These are phyloP conservation scores for Morpho helenor DNA, from an alignment of 2,888 invertebrate species.

Conservation along the genomic window DNA sequence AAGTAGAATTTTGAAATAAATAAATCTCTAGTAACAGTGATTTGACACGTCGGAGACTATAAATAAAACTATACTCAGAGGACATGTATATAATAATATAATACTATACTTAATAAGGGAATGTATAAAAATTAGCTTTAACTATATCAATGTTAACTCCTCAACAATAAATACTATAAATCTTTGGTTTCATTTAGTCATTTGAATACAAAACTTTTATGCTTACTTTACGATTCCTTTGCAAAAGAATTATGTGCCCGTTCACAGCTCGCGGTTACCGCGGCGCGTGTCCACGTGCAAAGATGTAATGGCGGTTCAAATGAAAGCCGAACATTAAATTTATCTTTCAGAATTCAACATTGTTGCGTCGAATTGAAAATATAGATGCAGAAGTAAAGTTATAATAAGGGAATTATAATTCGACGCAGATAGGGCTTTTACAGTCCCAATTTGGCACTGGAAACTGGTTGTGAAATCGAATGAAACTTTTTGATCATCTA, in stretches of 20 bases:
- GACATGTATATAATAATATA: conserved; percentile 18
- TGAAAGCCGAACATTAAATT: background rate
- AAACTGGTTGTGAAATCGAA: conserved; percentile 37
- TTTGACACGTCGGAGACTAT: conserved; percentile 49
- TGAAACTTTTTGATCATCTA: conserved; percentile 31
- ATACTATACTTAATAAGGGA: conserved; percentile 44
- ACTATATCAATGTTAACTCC: conserved; percentile 63
- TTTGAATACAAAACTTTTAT: conserved; percentile 55
- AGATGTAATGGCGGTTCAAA: background rate
- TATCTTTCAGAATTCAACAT: background rate
- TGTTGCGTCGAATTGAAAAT: background rate
- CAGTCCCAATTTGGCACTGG: conserved; percentile 13
- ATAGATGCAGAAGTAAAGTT: background rate
- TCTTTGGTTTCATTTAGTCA: conserved; percentile 75
- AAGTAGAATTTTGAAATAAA: conserved; percentile 40
- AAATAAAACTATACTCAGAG: conserved; percentile 19
- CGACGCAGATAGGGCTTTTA: too few species aligned
- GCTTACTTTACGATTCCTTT: conserved; percentile 24
- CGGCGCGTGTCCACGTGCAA: conserved; percentile 16
- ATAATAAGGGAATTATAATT: too few species aligned
- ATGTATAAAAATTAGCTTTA: conserved; percentile 70
- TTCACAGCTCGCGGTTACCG: background rate
- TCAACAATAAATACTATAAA: conserved; percentile 75
- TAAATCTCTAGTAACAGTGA: conserved; percentile 20
- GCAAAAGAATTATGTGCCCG: background rate